Base-by-base conservation (phyloP, 2,113 vertebrate species). In the Thymallus thymallus region DNA sequence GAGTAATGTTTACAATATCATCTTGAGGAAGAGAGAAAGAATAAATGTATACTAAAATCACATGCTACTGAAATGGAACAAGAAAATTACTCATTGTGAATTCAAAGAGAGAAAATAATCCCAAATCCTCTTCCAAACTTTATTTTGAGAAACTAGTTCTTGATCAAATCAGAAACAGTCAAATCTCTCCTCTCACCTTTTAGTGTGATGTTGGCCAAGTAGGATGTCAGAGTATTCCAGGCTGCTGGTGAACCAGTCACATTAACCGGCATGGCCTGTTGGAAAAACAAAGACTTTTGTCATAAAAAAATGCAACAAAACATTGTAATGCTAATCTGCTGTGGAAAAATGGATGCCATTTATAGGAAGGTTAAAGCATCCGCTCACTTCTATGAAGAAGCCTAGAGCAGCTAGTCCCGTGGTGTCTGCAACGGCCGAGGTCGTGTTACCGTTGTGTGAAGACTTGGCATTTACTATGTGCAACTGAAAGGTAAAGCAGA, bases 401-500 rank as follows among this genome's bases (percentile, higher is more conserved):
- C 76, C 85, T n/a, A 90, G 74, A 46, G 89, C 92, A 67, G 93
- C 90, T 0, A 90, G 22, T 71, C 87, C 92, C 0, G 45, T 20
- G 1, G 86, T 13, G 76, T 93, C 85, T 0, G 0, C 2, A 1
- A 81, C 0, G 2, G 83, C 87, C 0, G 0, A 1, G 7, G 5
- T 24, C 4, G 61, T 65, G 55, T 82, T 72, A 0, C n/a, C 0
- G 1, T 88, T 77, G n/a, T 23, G 61, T 58, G 68, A 55, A 2
- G 81, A 45, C 72, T 85, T 91, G 30, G n/a, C 1, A 73, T 83
- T 90, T 1, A 94, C 91, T 12, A 94, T 90, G 80, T 94, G 94
- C 2, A 94, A 5, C 94, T 94, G 74, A 62, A 20, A 14, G 0
- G 73, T 30, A 0, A 45, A 48, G 32, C 0, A 35, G 23, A 22